Base-by-base conservation (phyloP, 2,888 invertebrate species). In the Carabus problematicus region DNA sequence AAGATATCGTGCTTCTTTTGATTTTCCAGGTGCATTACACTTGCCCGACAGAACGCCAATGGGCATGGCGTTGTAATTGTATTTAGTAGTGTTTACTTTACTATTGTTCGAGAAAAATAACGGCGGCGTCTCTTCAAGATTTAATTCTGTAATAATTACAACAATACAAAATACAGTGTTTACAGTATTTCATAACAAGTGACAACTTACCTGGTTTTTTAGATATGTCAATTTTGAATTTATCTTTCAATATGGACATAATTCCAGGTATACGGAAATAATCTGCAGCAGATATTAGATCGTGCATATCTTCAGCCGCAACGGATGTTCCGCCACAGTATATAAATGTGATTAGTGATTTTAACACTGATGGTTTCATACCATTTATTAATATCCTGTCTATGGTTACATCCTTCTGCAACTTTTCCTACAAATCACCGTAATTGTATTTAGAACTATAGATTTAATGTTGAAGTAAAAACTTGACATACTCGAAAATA, bases 321-420 rank as follows among this genome's bases (percentile, higher is more conserved):
- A 91, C 87, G 73, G 87, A 87, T 1, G 90, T 91, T 82, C 90
- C 90, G 1, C 91, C 91, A 76, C 89, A 90, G 77, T 91, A 91
- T 88, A 91, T 91, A 75, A 90, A 91, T 79, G 91, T 91, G 41
- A 91, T 87, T 71, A 91, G 83, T 58, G 88, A 88, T 80, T 90
- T 90, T 70, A 91, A 81, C 40, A 91, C 88, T 74, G 86, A 85
- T 80, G 90, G 91, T 77, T 89, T 86, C 84, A 91, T 86, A 77
- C 91, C 90, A 73, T 87, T 84, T 71, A 91, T 85, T 52, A 88
- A 83, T 49, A 87, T 80, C 54, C 87, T 86, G 74, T 88, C 87
- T 8, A 86, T 85, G 11, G 81, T 78, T 74, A 85, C 84, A 75
- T 87, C 86, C 71, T 79, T 81, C 79, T 87, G 86, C 56, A 88